Evolutionary conservation across 2,113 vertebrate genomes (phyloP).

Genomic region (Catharus bicknelli): DNA sequence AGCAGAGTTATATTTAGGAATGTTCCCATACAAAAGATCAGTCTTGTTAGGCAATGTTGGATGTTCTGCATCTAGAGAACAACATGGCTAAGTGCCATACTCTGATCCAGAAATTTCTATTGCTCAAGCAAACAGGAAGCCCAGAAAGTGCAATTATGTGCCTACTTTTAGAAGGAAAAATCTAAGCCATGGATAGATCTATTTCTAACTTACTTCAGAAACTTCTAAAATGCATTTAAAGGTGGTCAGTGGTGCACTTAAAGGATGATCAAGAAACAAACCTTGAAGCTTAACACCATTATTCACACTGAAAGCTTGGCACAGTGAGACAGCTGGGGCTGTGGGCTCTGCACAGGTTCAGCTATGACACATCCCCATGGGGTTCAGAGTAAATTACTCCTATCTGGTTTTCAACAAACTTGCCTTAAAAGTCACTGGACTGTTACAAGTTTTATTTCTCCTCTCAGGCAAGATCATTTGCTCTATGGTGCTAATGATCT

Average conservation of each 20-base stretch:
- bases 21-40: neutral
- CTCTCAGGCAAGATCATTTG: neutral
- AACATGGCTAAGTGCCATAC: neutral
- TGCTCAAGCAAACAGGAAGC: conserved; percentile 17
- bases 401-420: neutral
- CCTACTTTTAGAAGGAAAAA: conserved; percentile 1
- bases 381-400: neutral
- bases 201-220: neutral
- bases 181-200: neutral
- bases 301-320: neutral
- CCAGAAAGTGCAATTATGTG: neutral
- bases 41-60: neutral
- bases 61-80: neutral
- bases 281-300: neutral
- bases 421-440: neutral
- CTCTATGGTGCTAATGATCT: conserved; percentile 3
- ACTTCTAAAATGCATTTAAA: neutral
- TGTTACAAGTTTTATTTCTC: neutral
- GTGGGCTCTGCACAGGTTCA: neutral
- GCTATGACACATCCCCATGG: neutral
- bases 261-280: neutral
- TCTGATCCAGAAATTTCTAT: conserved; percentile 8
- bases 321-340: rapidly evolving
- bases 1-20: conserved; percentile 13
- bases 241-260: neutral